Conservation (phyloP, 2,888 invertebrate genomes). For the Phortica magna region DNA sequence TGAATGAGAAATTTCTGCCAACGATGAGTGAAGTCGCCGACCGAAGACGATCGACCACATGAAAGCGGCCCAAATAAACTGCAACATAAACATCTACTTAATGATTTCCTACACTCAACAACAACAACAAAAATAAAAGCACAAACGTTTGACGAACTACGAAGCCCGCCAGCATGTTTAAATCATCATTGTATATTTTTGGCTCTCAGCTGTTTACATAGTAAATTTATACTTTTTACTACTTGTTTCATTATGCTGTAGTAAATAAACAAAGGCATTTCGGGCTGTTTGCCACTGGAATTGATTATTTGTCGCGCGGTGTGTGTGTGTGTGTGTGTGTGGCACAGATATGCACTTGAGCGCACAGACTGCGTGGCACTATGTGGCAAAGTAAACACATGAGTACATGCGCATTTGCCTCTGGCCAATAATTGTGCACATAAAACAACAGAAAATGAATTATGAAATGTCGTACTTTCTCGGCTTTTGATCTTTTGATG, state of each 20-base stretch:
- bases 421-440: constrained; percentile 13
- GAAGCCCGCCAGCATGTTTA: constrained; percentile 52
- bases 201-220: constrained; percentile 62
- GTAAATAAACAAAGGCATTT: constrained; percentile 63
- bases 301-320: constrained; percentile 31
- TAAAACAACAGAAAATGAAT: constrained; percentile 22
- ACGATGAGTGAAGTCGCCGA: constrained; percentile 1
- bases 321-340: background rate
- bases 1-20: constrained; percentile 46
- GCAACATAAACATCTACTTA: constrained; percentile 69
- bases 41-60: constrained; percentile 56
- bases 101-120: constrained; percentile 61
- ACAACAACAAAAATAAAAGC: background rate
- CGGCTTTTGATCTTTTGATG: constrained; percentile 22
- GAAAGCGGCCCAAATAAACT: constrained; percentile 54
- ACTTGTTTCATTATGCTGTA: constrained; percentile 71
- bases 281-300: constrained; percentile 20
- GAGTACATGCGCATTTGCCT: too few species aligned
- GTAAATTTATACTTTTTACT: constrained; percentile 72
- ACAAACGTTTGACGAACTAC: constrained; percentile 36
- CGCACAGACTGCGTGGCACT: constrained; percentile 64
- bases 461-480: constrained; percentile 22
- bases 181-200: constrained; percentile 10
- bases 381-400: constrained; percentile 44
- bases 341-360: constrained; percentile 16